These are phyloP conservation scores for Sparus aurata DNA, from an alignment of 2,797 vertebrate genomes.

Conservation along the genomic window DNA sequence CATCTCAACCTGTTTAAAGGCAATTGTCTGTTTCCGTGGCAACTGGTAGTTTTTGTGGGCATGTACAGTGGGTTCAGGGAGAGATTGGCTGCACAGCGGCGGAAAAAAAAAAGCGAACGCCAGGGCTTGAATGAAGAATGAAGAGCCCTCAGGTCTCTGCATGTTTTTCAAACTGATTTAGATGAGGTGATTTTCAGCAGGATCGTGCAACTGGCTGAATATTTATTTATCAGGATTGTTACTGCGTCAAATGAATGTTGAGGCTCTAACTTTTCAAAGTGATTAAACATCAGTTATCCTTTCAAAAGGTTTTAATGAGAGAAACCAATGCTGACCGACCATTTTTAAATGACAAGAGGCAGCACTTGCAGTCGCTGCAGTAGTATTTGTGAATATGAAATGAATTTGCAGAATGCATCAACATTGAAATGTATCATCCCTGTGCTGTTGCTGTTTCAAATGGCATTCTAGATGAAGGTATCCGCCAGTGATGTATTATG, in stretches of 20 bases:
- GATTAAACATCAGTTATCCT: neutral
- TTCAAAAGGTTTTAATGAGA: neutral
- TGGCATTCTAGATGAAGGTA: slow-evolving; percentile 25
- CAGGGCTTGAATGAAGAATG: slow-evolving; percentile 34
- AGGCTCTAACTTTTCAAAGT: neutral
- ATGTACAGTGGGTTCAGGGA: slow-evolving; percentile 60
- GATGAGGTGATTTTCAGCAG: neutral
- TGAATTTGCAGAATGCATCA: neutral
- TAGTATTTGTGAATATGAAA: slow-evolving; percentile 10
- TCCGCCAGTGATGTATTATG: slow-evolving; percentile 8
- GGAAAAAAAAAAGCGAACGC: slow-evolving; percentile 42
- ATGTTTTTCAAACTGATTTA: slow-evolving; percentile 21
- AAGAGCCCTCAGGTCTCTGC: slow-evolving; percentile 36
- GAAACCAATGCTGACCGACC: neutral
- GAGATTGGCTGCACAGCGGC: slow-evolving; percentile 29
- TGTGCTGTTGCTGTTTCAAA: slow-evolving; percentile 15
- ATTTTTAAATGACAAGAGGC: neutral
- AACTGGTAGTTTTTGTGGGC: slow-evolving; percentile 76
- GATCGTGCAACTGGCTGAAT: slow-evolving; percentile 2
- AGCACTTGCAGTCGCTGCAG: too few species aligned
- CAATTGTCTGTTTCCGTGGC: slow-evolving; percentile 83
- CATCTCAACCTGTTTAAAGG: slow-evolving; percentile 70
- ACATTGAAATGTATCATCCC: neutral
- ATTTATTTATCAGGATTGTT: slow-evolving; percentile 5
- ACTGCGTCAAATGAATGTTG: neutral